Conservation (phyloP, 1,140 invertebrate genomes). For the Venturia canescens region DNA sequence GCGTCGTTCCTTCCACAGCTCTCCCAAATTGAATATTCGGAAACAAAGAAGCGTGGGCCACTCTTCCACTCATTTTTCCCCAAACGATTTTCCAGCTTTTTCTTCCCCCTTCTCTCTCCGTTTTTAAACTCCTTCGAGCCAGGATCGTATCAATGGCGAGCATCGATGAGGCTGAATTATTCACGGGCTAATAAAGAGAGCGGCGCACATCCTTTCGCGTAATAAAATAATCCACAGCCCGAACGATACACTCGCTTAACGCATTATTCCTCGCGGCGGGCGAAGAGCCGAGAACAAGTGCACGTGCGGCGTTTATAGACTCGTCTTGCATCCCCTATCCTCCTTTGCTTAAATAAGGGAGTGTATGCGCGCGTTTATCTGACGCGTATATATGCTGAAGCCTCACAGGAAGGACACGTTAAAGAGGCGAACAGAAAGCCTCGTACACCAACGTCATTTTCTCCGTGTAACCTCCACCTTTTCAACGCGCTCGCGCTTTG, state of each 20-base stretch:
- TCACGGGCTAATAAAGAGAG: not conserved
- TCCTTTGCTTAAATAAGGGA: not conserved
- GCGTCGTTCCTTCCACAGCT: no score
- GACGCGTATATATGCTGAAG: not conserved
- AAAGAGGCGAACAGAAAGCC: not conserved
- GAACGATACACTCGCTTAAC: not conserved
- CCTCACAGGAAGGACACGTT: not conserved
- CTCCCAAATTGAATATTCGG: no score
- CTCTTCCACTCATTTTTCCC: no score
- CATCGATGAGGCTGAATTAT: not conserved
- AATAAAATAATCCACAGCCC: not conserved
- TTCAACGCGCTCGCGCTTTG: not conserved
- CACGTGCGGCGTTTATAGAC: conserved; percentile 3
- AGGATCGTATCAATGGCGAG: not conserved
- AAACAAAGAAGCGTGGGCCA: no score
- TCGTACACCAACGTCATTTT: not conserved
- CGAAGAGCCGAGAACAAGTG: not conserved
- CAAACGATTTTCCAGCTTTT: no score
- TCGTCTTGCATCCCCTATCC: not conserved
- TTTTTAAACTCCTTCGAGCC: no score
- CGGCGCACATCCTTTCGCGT: not conserved
- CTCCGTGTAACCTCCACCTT: not conserved
- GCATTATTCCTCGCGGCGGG: not conserved
- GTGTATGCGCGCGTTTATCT: conserved; percentile 1
- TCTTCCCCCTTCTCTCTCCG: no score